These are phyloP conservation scores for Cuniculus paca DNA, from an alignment of 2,797 vertebrate genomes.

Conservation along the genomic window DNA sequence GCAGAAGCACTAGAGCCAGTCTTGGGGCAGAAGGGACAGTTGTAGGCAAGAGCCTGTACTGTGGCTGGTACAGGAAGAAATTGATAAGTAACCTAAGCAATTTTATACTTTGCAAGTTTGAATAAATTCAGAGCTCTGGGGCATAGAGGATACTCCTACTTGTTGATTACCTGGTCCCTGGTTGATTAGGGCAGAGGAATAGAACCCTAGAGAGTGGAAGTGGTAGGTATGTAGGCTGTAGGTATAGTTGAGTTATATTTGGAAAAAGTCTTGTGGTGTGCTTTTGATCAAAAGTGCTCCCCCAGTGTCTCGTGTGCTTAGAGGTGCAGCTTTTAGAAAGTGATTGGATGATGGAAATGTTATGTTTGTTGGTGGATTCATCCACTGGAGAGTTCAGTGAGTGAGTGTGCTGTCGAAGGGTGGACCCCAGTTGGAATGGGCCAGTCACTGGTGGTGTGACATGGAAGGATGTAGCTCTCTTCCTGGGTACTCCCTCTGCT, in stretches of 20 bases:
- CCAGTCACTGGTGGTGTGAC: background rate
- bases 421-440: background rate
- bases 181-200: background rate
- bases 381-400: background rate
- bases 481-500: background rate
- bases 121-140: background rate
- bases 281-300: background rate
- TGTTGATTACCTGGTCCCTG: background rate
- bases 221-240: background rate
- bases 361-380: background rate
- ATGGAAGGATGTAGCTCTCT: background rate
- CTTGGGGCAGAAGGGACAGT: background rate
- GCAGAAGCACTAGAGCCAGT: background rate
- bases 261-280: background rate
- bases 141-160: background rate
- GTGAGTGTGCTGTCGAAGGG: background rate
- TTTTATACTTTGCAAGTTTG: background rate
- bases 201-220: background rate
- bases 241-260: background rate
- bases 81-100: background rate
- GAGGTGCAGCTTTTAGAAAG: background rate
- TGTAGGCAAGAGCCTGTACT: background rate
- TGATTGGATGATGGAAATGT: background rate
- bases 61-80: background rate
- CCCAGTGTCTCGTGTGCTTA: background rate